A percentile compares a stretch with the other conserved stretches of the same genome.
These are phyloP conservation scores for Brachionus angularis DNA, from an alignment of 1,140 invertebrate genomes.

Conservation along the genomic window DNA sequence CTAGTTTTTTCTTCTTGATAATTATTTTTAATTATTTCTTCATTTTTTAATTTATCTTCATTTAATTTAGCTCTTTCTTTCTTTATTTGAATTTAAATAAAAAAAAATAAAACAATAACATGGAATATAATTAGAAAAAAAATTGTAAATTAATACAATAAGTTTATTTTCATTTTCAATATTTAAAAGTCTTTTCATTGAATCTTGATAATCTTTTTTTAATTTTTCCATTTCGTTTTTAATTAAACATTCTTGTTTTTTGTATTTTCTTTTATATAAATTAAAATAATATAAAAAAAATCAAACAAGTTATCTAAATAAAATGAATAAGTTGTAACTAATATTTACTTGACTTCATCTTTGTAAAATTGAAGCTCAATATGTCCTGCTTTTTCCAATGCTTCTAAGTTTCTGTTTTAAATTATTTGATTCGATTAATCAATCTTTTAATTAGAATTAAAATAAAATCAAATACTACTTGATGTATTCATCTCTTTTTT, in stretches of 20 bases:
- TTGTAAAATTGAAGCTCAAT: constrained; percentile 43
- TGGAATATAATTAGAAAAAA: neutral
- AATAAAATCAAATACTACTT: neutral
- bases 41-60: constrained; percentile 2
- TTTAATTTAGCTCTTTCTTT: neutral
- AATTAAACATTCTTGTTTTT: no score
- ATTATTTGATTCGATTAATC: neutral
- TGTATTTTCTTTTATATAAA: no score
- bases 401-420: constrained; percentile 10
- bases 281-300: neutral
- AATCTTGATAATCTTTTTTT: constrained; percentile 19
- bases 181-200: neutral
- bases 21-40: constrained; percentile 8
- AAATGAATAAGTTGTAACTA: neutral
- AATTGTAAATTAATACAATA: constrained; percentile 19
- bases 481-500: constrained; percentile 38
- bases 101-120: neutral
- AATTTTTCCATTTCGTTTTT: constrained; percentile 30
- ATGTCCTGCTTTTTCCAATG: constrained; percentile 25
- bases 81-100: neutral
- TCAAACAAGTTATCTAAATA: neutral
- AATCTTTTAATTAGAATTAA: neutral
- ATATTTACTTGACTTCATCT: constrained; percentile 39
- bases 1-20: constrained; percentile 8
- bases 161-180: constrained; percentile 29